Conservation (phyloP, 1,140 invertebrate species). For the Scaptomyza pallida region DNA sequence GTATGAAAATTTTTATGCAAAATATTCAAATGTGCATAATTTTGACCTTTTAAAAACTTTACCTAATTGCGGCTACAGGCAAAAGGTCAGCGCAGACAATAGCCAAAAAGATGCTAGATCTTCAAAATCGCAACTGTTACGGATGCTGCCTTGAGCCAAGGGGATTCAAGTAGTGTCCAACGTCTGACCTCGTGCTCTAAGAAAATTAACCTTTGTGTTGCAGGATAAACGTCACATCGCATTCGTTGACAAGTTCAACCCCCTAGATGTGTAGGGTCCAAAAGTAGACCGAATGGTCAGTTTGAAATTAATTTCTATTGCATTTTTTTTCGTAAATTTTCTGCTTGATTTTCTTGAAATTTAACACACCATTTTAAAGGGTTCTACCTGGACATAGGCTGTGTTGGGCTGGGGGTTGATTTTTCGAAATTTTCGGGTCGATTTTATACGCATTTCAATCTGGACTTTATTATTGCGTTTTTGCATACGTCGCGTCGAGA, state of each 20-base stretch:
- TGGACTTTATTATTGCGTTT: constrained; percentile 48
- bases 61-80: constrained; percentile 67
- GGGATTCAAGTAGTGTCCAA: constrained; percentile 68
- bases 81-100: constrained; percentile 41
- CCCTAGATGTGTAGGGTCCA: constrained; percentile 36
- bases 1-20: constrained; percentile 51
- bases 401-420: constrained; percentile 49
- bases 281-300: constrained; percentile 22
- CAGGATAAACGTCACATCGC: constrained; percentile 4
- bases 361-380: constrained; percentile 60
- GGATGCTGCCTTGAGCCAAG: constrained; percentile 30
- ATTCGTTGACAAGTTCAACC: constrained; percentile 66
- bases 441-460: constrained; percentile 74
- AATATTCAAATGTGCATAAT: constrained; percentile 62
- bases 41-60: constrained; percentile 64
- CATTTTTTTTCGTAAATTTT: constrained; percentile 62
- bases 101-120: constrained; percentile 35
- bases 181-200: constrained; percentile 38
- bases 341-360: constrained; percentile 74
- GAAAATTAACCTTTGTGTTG: constrained; percentile 66
- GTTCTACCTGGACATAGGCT: constrained; percentile 59
- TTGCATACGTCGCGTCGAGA: constrained; percentile 67
- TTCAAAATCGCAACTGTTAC: constrained; percentile 8
- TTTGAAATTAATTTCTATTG: constrained; percentile 43
- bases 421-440: constrained; percentile 55